Evolutionary conservation across 2,797 vertebrate species (phyloP), one percentile per base, ranked within the genome.

Genomic region (Leucoraja ocellata): DNA sequence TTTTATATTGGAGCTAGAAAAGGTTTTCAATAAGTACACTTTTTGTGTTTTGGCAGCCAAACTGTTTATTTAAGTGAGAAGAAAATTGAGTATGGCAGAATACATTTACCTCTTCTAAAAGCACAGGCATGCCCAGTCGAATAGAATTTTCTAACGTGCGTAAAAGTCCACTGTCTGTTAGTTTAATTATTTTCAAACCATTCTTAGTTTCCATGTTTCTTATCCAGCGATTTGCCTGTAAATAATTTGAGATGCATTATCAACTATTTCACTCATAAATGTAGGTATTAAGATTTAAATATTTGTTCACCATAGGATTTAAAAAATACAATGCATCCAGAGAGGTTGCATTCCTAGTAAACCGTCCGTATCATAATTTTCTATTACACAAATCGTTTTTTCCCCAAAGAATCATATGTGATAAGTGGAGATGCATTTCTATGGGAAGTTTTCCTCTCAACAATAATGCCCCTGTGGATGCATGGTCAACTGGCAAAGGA

Each of bases 181-280:
- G 96, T 94, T 98, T 98, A 95, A 98, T 97, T 94, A 98, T 96
- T 93, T 98, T 98, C 74, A 98, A 95, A 28, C 97, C 96, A 74
- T 95, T 95, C 94, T 95, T 97, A 68, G 94, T 94, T 95, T 98
- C 97, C 94, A 96, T 97, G 93, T 97, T 96, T 88, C 97, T 96
- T 94, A 98, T 98, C 97, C 97, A 98, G 39, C 96, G 96, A 94
- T 98, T 98, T 9, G 97, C 96, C 97, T 98, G 93, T 21, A 78
- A 32, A 92, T 63, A 91, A 91, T 73, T 80, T 21, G 32, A 81
- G 68, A 93, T 36, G 54, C 36, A 68, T 68, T 83, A 65, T 73
- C 23, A 39, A 80, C 46, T 2, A 14, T 21, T 46, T 88, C 11
- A 36, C 16, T 2, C 63, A 86, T 18, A 86, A 63, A 86, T 86